These are phyloP conservation scores for Julus scandinavius DNA, from an alignment of 2,888 invertebrate species.

Conservation along the genomic window DNA sequence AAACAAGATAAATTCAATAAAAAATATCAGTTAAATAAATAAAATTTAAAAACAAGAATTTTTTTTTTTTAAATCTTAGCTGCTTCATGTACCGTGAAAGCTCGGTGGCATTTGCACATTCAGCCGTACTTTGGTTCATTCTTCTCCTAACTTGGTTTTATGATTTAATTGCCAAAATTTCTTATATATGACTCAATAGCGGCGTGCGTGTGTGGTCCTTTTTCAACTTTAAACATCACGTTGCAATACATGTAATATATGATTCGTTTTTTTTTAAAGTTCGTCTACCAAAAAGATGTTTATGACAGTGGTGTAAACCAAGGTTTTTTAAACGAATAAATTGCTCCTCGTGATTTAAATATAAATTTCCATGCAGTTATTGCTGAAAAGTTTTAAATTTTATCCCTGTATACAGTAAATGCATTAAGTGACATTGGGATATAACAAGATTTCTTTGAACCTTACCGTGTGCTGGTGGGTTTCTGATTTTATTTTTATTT, in stretches of 20 bases:
- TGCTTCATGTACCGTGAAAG: no score
- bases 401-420: neutral
- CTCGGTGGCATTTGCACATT: neutral
- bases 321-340: neutral
- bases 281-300: neutral
- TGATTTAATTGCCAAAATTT: slow-evolving; percentile 3
- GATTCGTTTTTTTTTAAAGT: neutral
- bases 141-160: neutral
- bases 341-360: slow-evolving; percentile 18
- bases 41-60: no score
- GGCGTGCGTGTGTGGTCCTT: slow-evolving; percentile 1
- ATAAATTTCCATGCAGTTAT: neutral
- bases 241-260: neutral
- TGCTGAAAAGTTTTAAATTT: neutral
- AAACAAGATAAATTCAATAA: no score
- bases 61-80: no score
- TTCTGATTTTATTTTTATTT: no score
- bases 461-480: neutral
- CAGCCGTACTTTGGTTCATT: neutral
- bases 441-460: neutral
- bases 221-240: slow-evolving; percentile 11
- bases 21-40: no score
- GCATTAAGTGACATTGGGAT: neutral
- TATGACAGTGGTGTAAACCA: neutral
- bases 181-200: neutral